Base-by-base conservation (phyloP, 2,888 invertebrate genomes). In the Cephalotes varians region DNA sequence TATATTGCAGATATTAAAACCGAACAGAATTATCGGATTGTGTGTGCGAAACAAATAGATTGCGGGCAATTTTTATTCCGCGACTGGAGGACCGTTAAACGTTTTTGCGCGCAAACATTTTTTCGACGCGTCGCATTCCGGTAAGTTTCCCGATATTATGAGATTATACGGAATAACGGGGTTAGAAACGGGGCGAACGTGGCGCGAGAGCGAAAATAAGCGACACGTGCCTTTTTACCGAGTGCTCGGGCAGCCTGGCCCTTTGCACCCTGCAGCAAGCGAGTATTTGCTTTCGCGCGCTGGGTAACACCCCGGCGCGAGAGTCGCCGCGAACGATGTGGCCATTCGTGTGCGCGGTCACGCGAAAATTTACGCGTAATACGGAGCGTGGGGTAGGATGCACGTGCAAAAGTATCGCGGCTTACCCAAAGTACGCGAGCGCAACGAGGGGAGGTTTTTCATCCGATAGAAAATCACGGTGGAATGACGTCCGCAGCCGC, bases 271-370 rank as follows among this genome's bases (percentile, higher is more conserved):
- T 37, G 60, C n/a, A 25, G 60, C n/a, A 25, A 74, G 49, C 49
- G 49, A 18, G 28, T 51, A 76, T 76, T 76, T 54, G 54, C 67
- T 31, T 65, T 74, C 37, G 47, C 76, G 40, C 51, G n/a, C 21
- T 9, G 37, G 28, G n/a, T 76, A 64, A 76, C 60, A 28, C 60
- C 47, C 21, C 18, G 54, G 54, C 15, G 37, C 58, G 51, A n/a
- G 10, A 74, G 64, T 79, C 34, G 25, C 31, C 34, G 74, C 21
- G 69, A 21, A 58, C 25, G 73, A 74, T 64, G 25, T 47, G 49
- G 56, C 51, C 18, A 86, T 80, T 86, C 47, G 86, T 73, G 86
- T 85, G 86, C 64, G 54, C 81, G 80, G 69, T 81, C 79, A 82
- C 84, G 86, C 37, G 81, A 82, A 71, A 83, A 72, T 65, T 60